Percentiles rank a stretch among this genome's conserved stretches.
Evolutionary conservation across 2,113 vertebrate species (phyloP).

Genomic region (Dromas ardeola): DNA sequence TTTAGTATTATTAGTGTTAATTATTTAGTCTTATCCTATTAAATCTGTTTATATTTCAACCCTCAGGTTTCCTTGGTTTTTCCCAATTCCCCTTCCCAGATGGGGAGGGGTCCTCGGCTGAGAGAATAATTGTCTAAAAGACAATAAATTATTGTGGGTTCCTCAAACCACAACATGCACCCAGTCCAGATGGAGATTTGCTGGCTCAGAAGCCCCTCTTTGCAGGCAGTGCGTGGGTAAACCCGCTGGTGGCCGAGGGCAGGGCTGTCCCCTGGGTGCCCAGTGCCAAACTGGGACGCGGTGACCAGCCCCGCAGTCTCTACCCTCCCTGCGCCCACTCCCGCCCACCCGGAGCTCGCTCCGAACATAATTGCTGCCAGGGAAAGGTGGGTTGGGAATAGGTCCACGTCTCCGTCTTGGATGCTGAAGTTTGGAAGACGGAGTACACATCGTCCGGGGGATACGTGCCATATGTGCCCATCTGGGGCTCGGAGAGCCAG

Average conservation of each 20-base stretch:
- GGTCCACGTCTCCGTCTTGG: neutral
- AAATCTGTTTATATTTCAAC: neutral
- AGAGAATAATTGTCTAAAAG: neutral
- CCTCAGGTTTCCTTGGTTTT: neutral
- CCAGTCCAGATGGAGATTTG: neutral
- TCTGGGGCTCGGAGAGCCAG: too few species aligned
- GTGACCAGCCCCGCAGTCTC: accelerated
- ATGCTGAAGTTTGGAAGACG: neutral
- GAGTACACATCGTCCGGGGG: accelerated
- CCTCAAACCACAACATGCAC: neutral
- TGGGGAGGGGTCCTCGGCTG: neutral
- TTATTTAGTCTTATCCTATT: neutral
- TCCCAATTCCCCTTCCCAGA: neutral
- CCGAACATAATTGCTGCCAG: accelerated
- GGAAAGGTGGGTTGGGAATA: neutral
- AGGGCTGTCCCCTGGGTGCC: neutral
- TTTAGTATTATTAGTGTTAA: neutral
- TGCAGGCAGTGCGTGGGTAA: neutral
- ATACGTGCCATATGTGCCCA: accelerated
- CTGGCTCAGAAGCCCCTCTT: neutral
- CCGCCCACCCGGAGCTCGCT: accelerated
- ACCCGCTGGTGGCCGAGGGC: neutral
- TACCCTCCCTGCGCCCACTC: neutral
- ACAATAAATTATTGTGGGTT: neutral
- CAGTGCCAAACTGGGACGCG: accelerated